phyloP scores from a whole-genome alignment of 2,113 vertebrate genomes.

The Motacilla tschutschensis region DNA sequence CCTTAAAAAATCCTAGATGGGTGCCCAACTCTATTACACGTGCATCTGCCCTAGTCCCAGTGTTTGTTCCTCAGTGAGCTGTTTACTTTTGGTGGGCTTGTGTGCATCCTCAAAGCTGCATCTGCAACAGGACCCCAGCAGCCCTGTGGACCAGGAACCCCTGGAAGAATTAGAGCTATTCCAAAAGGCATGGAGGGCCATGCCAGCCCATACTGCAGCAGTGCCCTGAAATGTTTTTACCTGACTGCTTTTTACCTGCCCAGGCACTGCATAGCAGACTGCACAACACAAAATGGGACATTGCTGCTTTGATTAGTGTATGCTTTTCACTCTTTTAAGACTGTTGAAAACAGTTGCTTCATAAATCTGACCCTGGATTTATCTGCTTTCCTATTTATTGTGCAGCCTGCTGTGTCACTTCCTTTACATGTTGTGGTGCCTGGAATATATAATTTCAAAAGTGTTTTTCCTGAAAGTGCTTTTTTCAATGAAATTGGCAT shows the following conservation, averaged over 20 bases:
- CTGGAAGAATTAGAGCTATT: not conserved
- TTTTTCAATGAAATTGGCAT: not conserved
- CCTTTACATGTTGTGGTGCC: not conserved
- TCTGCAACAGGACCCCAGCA: not conserved
- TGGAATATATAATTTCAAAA: not conserved
- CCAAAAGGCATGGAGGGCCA: not conserved
- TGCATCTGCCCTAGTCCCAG: not conserved
- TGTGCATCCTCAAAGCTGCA: not conserved
- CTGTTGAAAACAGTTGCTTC: not conserved
- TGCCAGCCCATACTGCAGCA: accelerated
- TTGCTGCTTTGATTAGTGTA: not conserved
- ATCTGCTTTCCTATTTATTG: slow-evolving; percentile 10
- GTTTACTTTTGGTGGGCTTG: not conserved
- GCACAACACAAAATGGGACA: not conserved
- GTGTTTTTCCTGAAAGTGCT: not conserved
- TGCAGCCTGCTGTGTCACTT: not conserved
- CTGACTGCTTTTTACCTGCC: accelerated
- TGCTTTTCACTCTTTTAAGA: not conserved
- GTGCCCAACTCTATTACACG: accelerated
- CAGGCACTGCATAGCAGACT: not conserved
- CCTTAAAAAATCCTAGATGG: not conserved
- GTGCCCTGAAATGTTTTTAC: not conserved
- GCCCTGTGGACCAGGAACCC: accelerated
- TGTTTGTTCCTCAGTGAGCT: not conserved
- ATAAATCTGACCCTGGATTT: not conserved